Conservation (phyloP, 2,888 invertebrate species). For the Drosophila recens region DNA sequence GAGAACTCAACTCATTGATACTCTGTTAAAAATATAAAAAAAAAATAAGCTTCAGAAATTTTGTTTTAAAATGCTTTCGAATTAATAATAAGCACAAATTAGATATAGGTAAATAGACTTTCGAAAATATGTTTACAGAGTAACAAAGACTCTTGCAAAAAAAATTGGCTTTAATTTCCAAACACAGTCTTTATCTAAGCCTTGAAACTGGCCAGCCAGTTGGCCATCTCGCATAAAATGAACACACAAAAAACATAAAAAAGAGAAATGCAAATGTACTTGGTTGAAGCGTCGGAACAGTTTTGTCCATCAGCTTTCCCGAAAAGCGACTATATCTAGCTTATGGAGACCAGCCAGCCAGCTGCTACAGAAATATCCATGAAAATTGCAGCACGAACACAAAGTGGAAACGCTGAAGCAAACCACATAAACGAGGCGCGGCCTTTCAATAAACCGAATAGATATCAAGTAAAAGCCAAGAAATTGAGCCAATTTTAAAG, state of each 20-base stretch:
- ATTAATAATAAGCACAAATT: background rate
- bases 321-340: constrained; percentile 32
- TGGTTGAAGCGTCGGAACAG: constrained; percentile 27
- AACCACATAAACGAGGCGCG: background rate
- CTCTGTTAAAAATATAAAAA: background rate
- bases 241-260: constrained; percentile 19
- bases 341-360: constrained; percentile 40
- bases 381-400: constrained; percentile 31
- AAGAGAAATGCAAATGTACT: constrained; percentile 61
- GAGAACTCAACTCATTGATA: background rate
- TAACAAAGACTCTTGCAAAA: background rate
- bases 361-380: constrained; percentile 25
- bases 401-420: background rate
- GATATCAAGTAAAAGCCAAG: constrained; percentile 59
- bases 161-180: constrained; percentile 41
- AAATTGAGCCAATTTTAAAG: constrained; percentile 8
- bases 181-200: constrained; percentile 57
- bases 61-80: background rate
- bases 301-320: constrained; percentile 45
- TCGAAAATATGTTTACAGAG: background rate
- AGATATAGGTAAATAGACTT: background rate
- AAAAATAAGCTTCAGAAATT: background rate
- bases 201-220: constrained; percentile 48
- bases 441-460: constrained; percentile 30
- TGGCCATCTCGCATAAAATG: constrained; percentile 34